These are phyloP conservation scores for Antitype chi DNA, from an alignment of 2,888 invertebrate genomes.

Conservation along the genomic window DNA sequence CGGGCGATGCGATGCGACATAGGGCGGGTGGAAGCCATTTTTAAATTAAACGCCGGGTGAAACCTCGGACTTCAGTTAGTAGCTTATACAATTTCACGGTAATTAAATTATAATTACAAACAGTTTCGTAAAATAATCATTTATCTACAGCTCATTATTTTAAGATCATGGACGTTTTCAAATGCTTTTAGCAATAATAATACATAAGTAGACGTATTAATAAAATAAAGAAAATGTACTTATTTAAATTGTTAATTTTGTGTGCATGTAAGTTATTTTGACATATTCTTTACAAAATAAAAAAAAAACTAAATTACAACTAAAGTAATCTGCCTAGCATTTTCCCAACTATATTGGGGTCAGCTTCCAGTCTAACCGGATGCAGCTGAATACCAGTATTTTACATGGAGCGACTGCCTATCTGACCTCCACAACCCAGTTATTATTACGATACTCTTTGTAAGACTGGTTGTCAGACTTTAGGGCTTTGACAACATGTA, in stretches of 20 bases:
- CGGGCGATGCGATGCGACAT: neutral
- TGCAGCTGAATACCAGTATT: too few species aligned
- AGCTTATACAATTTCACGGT: slow-evolving; percentile 1
- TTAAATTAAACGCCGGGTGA: neutral
- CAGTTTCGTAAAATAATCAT: neutral
- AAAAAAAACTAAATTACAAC: too few species aligned
- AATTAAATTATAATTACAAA: slow-evolving; percentile 1
- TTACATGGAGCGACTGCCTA: too few species aligned
- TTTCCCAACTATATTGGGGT: too few species aligned
- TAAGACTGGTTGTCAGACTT: too few species aligned
- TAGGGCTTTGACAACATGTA: too few species aligned
- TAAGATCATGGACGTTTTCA: neutral
- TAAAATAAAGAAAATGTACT: slow-evolving; percentile 15
- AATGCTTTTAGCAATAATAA: neutral
- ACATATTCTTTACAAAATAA: too few species aligned
- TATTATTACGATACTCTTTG: too few species aligned
- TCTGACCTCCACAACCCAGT: too few species aligned
- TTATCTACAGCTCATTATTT: neutral
- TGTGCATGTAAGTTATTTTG: slow-evolving; percentile 19
- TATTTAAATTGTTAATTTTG: neutral
- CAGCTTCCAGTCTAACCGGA: too few species aligned
- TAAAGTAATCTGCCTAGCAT: too few species aligned
- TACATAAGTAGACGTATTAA: neutral
- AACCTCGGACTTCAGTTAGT: neutral
- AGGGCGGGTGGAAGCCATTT: neutral